These are phyloP conservation scores for Eleutherodactylus coqui DNA, from an alignment of 2,797 vertebrate species.

Conservation along the genomic window DNA sequence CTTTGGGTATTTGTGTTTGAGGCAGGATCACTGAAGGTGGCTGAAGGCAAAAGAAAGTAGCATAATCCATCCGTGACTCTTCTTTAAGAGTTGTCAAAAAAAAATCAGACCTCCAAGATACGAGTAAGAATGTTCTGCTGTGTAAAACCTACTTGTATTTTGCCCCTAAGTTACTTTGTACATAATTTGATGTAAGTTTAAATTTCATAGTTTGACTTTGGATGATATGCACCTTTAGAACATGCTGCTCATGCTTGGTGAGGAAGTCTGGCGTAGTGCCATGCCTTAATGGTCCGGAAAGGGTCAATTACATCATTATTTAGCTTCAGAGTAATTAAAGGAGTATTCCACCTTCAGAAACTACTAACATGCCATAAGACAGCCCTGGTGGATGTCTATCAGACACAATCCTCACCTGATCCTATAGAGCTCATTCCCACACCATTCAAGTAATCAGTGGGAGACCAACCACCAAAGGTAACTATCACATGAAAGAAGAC, in stretches of 20 bases:
- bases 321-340: neutral
- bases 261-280: too few species aligned
- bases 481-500: too few species aligned
- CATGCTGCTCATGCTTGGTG: neutral
- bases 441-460: too few species aligned
- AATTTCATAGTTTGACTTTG: neutral
- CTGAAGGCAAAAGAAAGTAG: neutral
- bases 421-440: too few species aligned
- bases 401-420: too few species aligned
- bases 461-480: too few species aligned
- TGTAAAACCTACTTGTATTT: neutral
- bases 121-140: neutral
- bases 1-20: constrained; percentile 3
- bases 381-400: too few species aligned
- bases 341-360: too few species aligned
- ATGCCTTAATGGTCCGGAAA: too few species aligned
- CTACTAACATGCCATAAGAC: too few species aligned
- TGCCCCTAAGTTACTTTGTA: neutral
- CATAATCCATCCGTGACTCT: neutral
- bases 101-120: neutral
- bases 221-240: neutral
- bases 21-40: neutral
- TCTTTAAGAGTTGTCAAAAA: neutral
- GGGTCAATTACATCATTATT: neutral
- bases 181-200: too few species aligned